These are phyloP conservation scores for Busseola fusca DNA, from an alignment of 2,888 invertebrate genomes.

Conservation along the genomic window DNA sequence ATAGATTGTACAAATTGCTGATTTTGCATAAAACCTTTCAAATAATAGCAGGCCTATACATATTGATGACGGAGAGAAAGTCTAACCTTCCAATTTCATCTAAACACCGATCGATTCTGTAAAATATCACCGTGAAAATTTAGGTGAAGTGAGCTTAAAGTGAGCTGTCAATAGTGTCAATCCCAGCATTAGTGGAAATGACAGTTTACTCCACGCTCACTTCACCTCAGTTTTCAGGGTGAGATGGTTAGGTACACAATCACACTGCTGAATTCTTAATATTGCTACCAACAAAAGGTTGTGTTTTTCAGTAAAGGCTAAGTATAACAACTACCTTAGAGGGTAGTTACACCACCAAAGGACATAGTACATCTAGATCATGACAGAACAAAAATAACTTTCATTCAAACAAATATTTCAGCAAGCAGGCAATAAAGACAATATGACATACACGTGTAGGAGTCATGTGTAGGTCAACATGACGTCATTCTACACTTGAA, in stretches of 20 bases:
- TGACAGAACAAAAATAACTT: neutral
- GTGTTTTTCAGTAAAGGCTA: neutral
- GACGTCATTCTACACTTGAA: conserved; percentile 29
- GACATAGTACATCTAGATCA: neutral
- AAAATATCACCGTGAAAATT: too few relatives aligned
- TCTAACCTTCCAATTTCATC: neutral
- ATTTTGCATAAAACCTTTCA: conserved; percentile 16
- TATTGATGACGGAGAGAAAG: conserved; percentile 9
- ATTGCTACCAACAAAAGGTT: neutral
- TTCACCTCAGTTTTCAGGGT: too few relatives aligned
- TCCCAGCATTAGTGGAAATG: too few relatives aligned
- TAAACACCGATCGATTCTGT: neutral
- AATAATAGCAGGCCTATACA: neutral
- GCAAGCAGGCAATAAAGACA: too few relatives aligned
- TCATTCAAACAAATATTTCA: neutral
- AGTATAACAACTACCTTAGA: neutral
- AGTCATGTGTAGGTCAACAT: neutral
- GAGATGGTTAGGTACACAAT: too few relatives aligned
- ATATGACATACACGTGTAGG: neutral
- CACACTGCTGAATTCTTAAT: neutral
- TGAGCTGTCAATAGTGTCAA: too few relatives aligned
- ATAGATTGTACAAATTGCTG: conserved; percentile 33
- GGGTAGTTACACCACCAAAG: neutral
- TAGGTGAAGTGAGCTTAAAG: too few relatives aligned
- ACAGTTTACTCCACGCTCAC: too few relatives aligned